Conservation (phyloP, 1,140 invertebrate species). For the Arctopsyche grandis region DNA sequence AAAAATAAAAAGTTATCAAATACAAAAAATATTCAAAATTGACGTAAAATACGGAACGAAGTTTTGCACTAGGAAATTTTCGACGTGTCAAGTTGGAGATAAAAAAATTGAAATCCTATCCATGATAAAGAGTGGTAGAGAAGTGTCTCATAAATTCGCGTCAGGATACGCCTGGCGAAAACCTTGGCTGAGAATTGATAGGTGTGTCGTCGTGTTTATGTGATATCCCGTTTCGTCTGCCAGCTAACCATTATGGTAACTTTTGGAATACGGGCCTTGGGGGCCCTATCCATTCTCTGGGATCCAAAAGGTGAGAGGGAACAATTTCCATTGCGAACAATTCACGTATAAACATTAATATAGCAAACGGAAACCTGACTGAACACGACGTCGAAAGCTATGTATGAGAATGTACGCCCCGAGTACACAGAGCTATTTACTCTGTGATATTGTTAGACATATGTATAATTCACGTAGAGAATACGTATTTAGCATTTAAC, state of each 20-base stretch:
- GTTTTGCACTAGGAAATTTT: neutral
- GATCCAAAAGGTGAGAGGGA: neutral
- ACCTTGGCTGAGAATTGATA: conserved; percentile 8
- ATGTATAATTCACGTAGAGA: too few species aligned
- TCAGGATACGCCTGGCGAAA: neutral
- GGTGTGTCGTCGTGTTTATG: conserved; percentile 13
- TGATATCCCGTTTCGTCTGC: neutral
- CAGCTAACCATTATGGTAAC: conserved; percentile 2
- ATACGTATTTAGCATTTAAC: too few species aligned
- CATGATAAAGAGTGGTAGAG: neutral
- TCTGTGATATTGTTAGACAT: too few species aligned
- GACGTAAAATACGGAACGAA: too few species aligned
- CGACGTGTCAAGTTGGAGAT: neutral
- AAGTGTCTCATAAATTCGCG: conserved; percentile 2
- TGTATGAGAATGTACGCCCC: too few species aligned
- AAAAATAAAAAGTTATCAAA: too few species aligned
- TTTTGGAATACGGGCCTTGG: conserved; percentile 1
- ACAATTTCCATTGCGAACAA: neutral
- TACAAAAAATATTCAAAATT: too few species aligned
- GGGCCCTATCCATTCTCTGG: neutral
- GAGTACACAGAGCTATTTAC: too few species aligned
- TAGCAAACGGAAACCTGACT: neutral
- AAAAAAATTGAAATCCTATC: neutral
- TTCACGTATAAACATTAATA: conserved; percentile 11
- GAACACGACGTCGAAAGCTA: too few species aligned